Evolutionary conservation across 2,113 vertebrate species (phyloP).

Genomic region (Hippopotamus amphibius): DNA sequence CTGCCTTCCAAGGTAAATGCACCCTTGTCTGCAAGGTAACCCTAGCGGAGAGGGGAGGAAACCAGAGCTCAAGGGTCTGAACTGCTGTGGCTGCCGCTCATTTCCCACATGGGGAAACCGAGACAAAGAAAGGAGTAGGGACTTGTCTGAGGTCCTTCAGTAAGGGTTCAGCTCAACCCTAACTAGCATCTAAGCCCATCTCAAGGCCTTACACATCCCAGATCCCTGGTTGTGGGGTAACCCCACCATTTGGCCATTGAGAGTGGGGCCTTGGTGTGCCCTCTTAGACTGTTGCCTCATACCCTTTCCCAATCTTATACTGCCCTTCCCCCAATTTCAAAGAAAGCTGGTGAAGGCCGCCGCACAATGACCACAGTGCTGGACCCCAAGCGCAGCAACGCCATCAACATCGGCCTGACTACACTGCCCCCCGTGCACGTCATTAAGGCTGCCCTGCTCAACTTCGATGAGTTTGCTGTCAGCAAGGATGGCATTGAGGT

Average conservation of each 20-base stretch:
- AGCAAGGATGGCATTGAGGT: conserved; percentile 98
- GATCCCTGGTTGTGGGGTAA: neutral
- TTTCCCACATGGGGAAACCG: neutral
- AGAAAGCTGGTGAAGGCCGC: conserved; percentile 93
- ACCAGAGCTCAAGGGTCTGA: neutral
- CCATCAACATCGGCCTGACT: conserved; percentile 98
- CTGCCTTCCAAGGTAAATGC: conserved; percentile 91
- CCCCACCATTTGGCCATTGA: neutral
- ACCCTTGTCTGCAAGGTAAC: neutral
- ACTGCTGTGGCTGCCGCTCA: neutral
- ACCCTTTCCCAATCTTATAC: neutral
- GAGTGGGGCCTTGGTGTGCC: neutral
- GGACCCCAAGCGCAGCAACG: conserved; percentile 96
- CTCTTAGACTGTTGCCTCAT: neutral
- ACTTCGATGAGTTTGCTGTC: conserved; percentile 97
- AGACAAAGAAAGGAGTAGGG: neutral
- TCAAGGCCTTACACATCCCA: neutral
- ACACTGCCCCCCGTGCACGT: conserved; percentile 94
- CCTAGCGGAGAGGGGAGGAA: neutral
- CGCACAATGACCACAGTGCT: conserved; percentile 92
- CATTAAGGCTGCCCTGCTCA: conserved; percentile 95
- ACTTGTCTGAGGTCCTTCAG: neutral
- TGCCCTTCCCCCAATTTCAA: conserved; percentile 56
- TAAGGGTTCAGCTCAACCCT: neutral
- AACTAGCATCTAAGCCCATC: neutral